Evolutionary conservation across 2,888 invertebrate genomes (phyloP).

Genomic region (Sminthurinus aureus): DNA sequence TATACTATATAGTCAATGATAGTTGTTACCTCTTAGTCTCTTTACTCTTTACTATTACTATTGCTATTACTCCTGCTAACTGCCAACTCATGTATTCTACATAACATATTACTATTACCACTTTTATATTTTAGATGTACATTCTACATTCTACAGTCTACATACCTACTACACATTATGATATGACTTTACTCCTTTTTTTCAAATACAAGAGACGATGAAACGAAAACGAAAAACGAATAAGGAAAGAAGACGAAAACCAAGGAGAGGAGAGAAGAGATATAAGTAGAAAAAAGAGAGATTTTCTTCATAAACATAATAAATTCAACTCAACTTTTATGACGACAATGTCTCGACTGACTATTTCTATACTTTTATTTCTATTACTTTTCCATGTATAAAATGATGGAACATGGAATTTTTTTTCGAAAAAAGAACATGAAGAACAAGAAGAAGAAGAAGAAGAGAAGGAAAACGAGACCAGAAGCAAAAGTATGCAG

Average conservation of each 20-base stretch:
- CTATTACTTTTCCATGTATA: background rate
- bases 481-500: background rate
- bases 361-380: background rate
- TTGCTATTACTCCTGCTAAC: background rate
- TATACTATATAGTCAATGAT: background rate
- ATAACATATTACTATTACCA: too few relatives aligned
- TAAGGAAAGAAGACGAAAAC: too few relatives aligned
- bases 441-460: background rate
- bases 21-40: background rate
- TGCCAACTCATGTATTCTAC: background rate
- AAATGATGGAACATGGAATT: conserved; percentile 6
- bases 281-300: background rate
- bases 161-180: background rate
- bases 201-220: background rate
- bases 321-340: conserved; percentile 32
- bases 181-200: background rate
- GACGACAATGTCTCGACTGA: conserved; percentile 14
- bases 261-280: too few relatives aligned
- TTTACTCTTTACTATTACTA: too few relatives aligned
- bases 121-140: background rate
- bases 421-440: too few relatives aligned
- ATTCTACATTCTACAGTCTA: background rate
- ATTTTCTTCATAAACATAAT: conserved; percentile 26
- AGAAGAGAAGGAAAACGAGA: too few relatives aligned
- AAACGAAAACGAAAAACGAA: too few relatives aligned